Conservation (phyloP, 2,797 vertebrate species). For the Syngnathus rostellatus region DNA sequence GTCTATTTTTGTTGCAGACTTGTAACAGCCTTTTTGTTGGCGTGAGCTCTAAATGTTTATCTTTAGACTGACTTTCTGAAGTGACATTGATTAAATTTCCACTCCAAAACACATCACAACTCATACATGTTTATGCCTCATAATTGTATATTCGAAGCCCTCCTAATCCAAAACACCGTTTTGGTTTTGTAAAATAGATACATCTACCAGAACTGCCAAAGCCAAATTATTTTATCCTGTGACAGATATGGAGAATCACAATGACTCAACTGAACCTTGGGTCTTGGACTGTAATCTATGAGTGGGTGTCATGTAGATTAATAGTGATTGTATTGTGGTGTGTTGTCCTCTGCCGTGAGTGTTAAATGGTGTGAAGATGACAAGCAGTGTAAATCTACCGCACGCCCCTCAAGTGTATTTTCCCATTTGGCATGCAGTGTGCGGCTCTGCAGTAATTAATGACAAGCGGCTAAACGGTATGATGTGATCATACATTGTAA, state of each 20-base stretch:
- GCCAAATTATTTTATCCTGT: constrained; percentile 34
- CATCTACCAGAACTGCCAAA: constrained; percentile 6
- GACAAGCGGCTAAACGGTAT: constrained; percentile 63
- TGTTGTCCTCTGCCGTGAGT: constrained; percentile 38
- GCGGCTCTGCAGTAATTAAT: constrained; percentile 68
- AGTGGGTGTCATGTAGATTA: constrained; percentile 38
- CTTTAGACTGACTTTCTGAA: background rate
- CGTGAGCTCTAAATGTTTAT: background rate
- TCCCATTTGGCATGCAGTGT: constrained; percentile 55
- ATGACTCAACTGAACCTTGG: constrained; percentile 33
- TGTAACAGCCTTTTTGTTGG: constrained; percentile 11
- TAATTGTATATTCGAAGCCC: background rate
- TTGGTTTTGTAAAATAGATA: background rate
- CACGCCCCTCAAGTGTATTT: constrained; percentile 18
- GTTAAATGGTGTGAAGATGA: constrained; percentile 52
- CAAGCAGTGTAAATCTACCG: constrained; percentile 44
- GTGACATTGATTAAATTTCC: background rate
- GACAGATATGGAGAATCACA: constrained; percentile 50
- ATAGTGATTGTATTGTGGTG: constrained; percentile 42
- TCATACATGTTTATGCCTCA: background rate
- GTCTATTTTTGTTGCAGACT: constrained; percentile 6
- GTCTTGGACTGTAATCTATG: constrained; percentile 36
- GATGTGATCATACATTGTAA: constrained; percentile 65
- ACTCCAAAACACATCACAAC: background rate
- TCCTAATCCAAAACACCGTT: background rate